Conservation (phyloP, 2,888 invertebrate species). For the Amphipoea lucens region DNA sequence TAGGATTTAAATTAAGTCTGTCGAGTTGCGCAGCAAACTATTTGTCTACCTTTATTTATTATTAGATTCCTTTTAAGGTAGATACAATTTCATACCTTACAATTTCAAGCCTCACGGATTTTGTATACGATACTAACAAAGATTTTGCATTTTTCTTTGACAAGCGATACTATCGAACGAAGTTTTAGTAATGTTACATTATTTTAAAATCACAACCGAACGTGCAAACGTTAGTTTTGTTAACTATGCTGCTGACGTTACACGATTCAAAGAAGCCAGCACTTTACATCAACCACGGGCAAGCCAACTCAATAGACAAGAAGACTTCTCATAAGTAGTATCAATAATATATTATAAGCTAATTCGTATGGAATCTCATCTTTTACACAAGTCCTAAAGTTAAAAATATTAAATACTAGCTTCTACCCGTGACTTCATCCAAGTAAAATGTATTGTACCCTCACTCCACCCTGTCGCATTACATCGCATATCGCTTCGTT, state of each 20-base stretch:
- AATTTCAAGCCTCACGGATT: neutral
- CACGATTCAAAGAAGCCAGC: slow-evolving; percentile 20
- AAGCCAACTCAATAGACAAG: slow-evolving; percentile 33
- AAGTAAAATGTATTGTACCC: neutral
- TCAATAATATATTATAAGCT: neutral
- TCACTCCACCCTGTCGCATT: neutral
- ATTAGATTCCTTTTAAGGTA: neutral
- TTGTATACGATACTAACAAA: neutral
- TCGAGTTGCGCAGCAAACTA: neutral
- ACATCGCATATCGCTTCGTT: neutral
- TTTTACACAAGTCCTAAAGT: neutral
- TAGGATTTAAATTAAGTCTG: slow-evolving; percentile 5
- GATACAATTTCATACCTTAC: too few relatives aligned
- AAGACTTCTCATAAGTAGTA: neutral
- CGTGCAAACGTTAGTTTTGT: neutral
- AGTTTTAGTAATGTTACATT: neutral
- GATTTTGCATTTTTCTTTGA: neutral
- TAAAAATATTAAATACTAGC: neutral
- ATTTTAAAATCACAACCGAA: neutral
- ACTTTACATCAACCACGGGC: slow-evolving; percentile 2
- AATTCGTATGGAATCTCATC: neutral
- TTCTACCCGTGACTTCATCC: neutral
- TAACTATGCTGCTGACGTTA: slow-evolving; percentile 36
- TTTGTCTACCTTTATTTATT: neutral
- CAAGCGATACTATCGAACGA: neutral